Base-by-base conservation (phyloP, 2,888 invertebrate genomes). In the Habrosyne pyritoides region DNA sequence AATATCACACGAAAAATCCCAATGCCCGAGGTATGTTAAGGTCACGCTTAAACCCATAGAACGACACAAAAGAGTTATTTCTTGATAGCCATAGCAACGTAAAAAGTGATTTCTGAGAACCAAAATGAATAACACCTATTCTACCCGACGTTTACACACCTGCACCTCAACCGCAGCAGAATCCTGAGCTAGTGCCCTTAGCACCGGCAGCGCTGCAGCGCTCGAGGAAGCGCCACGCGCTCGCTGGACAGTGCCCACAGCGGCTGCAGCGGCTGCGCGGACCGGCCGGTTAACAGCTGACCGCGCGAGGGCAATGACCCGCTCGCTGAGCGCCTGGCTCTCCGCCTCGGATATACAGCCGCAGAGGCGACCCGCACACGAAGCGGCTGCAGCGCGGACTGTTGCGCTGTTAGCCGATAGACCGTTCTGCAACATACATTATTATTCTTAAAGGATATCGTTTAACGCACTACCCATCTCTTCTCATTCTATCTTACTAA, bases 181-280 rank as follows among this genome's bases (percentile, higher is more conserved):
- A 83, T 99, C 99, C 87, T 99, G 99, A 0, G 99, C 98, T 36
- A 99, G 89, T 0, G 99, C 99, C 21, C 99, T 91, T 49, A 99
- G 86, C 79, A 99, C 98, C 42, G 98, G 98, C 70, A 99, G 97
- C 82, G 98, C 98, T 2, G 98, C 97, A 78, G 99, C 99, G 63
- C 98, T 98, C 2, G 98, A 98, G 0, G 99, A 98, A 5, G 99
- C 98, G 7, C 99, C 99, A 0, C 99, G 96, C 74, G 99, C 99
- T 30, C 98, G 94, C 91, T 99, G 99, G 50, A 99, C 94, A 72
- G 98, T 98, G 36, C 99, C 99, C n/a, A 99, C 93, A 0, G 99
- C 98, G 61, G 99, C 90, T 7, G 89, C 90, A 47, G 90, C 92
- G 47, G 87, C 91, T 7, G 84, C 89, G 7, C 89, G 76, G 8